Base-by-base conservation (phyloP, 2,888 invertebrate genomes). In the Odontothrips loti region DNA sequence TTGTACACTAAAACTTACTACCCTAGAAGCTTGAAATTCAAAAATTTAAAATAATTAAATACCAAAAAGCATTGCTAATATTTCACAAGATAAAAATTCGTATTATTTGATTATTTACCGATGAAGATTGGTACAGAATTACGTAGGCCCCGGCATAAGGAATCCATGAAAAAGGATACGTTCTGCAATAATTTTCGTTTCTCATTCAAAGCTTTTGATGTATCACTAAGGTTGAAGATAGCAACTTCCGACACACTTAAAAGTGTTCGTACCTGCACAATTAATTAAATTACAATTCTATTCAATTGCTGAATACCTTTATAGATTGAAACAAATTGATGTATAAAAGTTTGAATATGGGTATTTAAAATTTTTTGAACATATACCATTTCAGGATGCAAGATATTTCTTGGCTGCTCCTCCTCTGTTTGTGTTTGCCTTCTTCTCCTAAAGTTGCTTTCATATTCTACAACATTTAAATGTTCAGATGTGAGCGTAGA, bases 1-100 rank as follows among this genome's bases (percentile, higher is more conserved):
- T 75, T 75, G 68, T 23, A 75, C 68, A 75, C 68, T 75, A 27
- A 75, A 75, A 27, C 68, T 75, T 27, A 75, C 68, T 23, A 75
- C 68, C 12, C 27, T 75, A 9, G 68, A 75, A 75, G 27, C 68
- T 75, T 12, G 0, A 75, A 75, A 23, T n/a, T 15, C 0, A 27
- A 1, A 75, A 75, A 23, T n/a, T 15, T 10, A 11, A 75, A 23
- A 10, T 23, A 10, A 27, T 11, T 8, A 27, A 8, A 75, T 8
- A 75, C 23, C n/a, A 23, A 8, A 75, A 9, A 75, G 20, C n/a
- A 68, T 75, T 75, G 27, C 8, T 75, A 17, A 17, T 58, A 58
- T 27, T 75, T 27, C 1, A 11, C 34, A 43, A 43, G 34, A 43
- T 43, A 2, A 43, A 43, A 6, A 43, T 6, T 43, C 3, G 6